These are phyloP conservation scores for Champsocephalus gunnari DNA, from an alignment of 2,797 vertebrate species.

Conservation along the genomic window DNA sequence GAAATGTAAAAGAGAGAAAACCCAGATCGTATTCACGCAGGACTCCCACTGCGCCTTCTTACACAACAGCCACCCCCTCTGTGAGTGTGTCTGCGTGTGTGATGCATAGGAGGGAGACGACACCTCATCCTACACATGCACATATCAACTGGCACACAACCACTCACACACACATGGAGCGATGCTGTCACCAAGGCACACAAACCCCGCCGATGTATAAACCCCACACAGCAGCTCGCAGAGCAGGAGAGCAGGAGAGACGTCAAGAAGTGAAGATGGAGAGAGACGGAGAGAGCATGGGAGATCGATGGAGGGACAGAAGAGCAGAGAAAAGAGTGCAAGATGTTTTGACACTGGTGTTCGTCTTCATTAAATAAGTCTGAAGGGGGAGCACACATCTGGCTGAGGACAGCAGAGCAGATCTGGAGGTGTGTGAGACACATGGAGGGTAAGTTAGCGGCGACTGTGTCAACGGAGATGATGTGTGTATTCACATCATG, in stretches of 20 bases:
- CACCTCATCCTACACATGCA: slow-evolving; percentile 83
- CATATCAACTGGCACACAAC: slow-evolving; percentile 72
- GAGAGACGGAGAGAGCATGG: slow-evolving; percentile 56
- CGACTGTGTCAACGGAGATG: slow-evolving; percentile 26
- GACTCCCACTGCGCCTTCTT: slow-evolving; percentile 78
- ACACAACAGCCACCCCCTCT: slow-evolving; percentile 80
- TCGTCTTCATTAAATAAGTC: slow-evolving; percentile 48
- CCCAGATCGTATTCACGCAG: slow-evolving; percentile 76
- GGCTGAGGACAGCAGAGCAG: slow-evolving; percentile 52
- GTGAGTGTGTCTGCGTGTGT: slow-evolving; percentile 71
- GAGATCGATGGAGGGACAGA: slow-evolving; percentile 51
- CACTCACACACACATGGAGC: slow-evolving; percentile 47
- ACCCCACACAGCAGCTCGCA: slow-evolving; percentile 74
- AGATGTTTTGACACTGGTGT: slow-evolving; percentile 55
- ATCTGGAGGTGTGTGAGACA: slow-evolving; percentile 54
- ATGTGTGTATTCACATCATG: slow-evolving; percentile 20
- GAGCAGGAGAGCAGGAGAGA: slow-evolving; percentile 73
- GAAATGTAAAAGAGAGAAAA: slow-evolving; percentile 65
- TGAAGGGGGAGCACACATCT: slow-evolving; percentile 46
- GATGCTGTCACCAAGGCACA: slow-evolving; percentile 75
- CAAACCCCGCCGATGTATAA: slow-evolving; percentile 72
- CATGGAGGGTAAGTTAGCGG: slow-evolving; percentile 71
- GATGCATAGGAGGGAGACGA: slow-evolving; percentile 82
- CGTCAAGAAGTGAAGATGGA: slow-evolving; percentile 73
- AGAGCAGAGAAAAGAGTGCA: slow-evolving; percentile 47